Evolutionary conservation across 2,888 invertebrate species (phyloP), one percentile per base, ranked within the genome.

Genomic region (Macroteleia sp.): DNA sequence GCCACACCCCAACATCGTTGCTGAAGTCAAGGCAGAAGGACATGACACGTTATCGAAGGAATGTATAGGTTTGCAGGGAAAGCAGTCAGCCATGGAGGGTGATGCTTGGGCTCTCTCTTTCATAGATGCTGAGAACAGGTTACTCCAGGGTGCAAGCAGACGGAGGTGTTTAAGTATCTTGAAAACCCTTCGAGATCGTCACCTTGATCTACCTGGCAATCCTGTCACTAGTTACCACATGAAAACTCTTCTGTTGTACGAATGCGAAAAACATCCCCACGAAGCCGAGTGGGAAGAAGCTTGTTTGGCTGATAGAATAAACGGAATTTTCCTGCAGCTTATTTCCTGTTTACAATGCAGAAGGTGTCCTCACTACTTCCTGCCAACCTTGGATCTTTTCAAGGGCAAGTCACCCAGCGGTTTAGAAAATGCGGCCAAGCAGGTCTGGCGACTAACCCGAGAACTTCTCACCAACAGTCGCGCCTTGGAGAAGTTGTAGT

Each of bases 81-180:
- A 95, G 87, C 95, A 95, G 89, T 94, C 94, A 8, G 94, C 94
- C 0, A 96, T 96, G 93, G 97, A 97, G 90, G 96, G 96, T 2
- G 97, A 97, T 91, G 96, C 96, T 9, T 97, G 97, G 96, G 95
- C 96, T 92, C 97, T 97, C 88, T 95, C 95, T 5, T 96, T 96
- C 91, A 93, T 93, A 76, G 95, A 96, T 88, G 96, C 96, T 0
- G 97, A 97, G 91, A 95, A 95, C 84, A 92, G 95, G 25, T 92
- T 97, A 10, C 91, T 97, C 48, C 94, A 94, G 86, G 95, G 95
- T 5, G 96, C 95, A 3, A 95, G 95, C 87, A 92, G 96, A n/a
- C 92, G 94, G 70, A 93, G 95, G 78, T 96, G 96, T 87, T 93
- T 96, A 62, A 95, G 95, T 86, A 95, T 97, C 64, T 91, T 97